Base-by-base conservation (phyloP, 2,797 vertebrate species). In the Cuniculus paca region DNA sequence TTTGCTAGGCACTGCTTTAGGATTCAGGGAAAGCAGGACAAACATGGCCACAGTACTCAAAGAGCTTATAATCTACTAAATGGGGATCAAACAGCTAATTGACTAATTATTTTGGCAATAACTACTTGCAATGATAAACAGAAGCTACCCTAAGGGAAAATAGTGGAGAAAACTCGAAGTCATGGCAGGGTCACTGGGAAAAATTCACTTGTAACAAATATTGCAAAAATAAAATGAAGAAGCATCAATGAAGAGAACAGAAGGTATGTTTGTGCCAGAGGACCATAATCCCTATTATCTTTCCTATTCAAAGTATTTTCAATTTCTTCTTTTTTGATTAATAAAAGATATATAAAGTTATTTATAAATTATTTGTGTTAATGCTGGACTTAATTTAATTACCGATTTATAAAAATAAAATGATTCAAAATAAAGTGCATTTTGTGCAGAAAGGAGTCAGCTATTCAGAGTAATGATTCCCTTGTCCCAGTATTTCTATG, bases 361-460 rank as follows among this genome's bases (percentile, higher is more conserved):
- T 91, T 72, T 91, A 83, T 36, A 86, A 36, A 83, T 60, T 90
- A 74, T 50, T 48, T 78, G 20, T 88, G 24, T 85, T 89, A 22
- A 58, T 94, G 36, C 54, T 95, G 94, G 52, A 54, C 24, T 97
- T 70, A 75, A 90, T 85, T 97, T 95, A 94, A 90, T 65, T 72
- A 92, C 4, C 83, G 26, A 92, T 85, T 36, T 72, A 3, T 78
- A 56, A 81, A 93, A 72, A 14, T 70, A 90, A 90, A 61, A 50
- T 48, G 60, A 75, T 65, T 50, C n/a, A 68, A 80, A 65, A 72
- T 42, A 89, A 90, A 74, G 50, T 14, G 4, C 26, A 91, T 85
- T 92, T 92, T 70, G 65, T 85, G 36, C 52, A 84, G 14, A 68
- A 87, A 65, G 11, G 24, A 10, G 75, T 50, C 4, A 13, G 31